Conservation (phyloP, 2,113 vertebrate species). For the Equus quagga region DNA sequence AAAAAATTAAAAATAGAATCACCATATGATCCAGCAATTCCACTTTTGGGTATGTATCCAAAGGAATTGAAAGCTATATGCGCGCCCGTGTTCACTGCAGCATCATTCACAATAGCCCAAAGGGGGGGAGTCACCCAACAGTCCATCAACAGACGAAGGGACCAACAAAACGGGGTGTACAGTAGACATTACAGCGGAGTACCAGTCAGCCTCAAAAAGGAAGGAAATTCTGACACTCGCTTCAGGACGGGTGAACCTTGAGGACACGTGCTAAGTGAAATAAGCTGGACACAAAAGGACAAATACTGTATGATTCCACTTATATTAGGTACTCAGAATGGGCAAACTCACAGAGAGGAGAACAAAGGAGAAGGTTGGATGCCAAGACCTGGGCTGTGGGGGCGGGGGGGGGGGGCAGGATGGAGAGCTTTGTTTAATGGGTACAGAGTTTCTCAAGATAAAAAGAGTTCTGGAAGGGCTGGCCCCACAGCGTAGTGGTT, state of each 20-base stretch:
- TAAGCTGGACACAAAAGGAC: not conserved
- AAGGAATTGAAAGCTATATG: rapidly evolving
- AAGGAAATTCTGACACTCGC: not conserved
- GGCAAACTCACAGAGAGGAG: too few species aligned
- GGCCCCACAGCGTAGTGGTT: too few species aligned
- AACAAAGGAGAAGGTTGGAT: not conserved
- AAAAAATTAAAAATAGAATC: not conserved
- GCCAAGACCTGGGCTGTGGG: not conserved
- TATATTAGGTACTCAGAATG: rapidly evolving
- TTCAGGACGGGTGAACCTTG: rapidly evolving
- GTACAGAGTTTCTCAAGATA: too few species aligned
- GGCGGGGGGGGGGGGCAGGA: rapidly evolving
- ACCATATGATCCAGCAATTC: not conserved
- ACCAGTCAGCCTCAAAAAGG: not conserved
- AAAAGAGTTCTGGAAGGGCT: not conserved
- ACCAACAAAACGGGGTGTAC: rapidly evolving
- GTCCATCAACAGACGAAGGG: rapidly evolving
- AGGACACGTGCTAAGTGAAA: not conserved
- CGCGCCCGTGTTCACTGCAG: rapidly evolving
- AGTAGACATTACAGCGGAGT: rapidly evolving
- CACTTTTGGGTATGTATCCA: not conserved
- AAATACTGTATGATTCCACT: rapidly evolving
- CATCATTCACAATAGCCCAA: rapidly evolving
- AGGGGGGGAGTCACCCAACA: not conserved
- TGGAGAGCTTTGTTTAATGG: not conserved